Evolutionary conservation across 2,113 vertebrate genomes (phyloP).

Genomic region (Lamprotornis superbus): DNA sequence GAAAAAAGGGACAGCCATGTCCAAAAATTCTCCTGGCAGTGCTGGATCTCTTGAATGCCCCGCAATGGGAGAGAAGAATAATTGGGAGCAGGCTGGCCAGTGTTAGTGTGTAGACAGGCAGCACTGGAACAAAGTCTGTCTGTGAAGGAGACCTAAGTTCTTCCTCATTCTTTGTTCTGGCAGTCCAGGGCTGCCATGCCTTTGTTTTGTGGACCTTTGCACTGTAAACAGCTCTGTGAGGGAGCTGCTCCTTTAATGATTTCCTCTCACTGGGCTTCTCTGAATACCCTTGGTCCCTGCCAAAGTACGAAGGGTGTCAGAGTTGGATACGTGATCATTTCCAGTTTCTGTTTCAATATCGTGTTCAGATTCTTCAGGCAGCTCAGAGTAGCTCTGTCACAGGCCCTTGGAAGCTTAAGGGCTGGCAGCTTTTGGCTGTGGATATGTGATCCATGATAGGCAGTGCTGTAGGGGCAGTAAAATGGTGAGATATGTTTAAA

Average conservation of each 20-base stretch:
- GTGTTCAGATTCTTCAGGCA: not conserved
- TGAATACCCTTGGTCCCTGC: not conserved
- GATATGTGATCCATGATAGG: not conserved
- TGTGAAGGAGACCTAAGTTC: fast-evolving
- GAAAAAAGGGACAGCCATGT: not conserved
- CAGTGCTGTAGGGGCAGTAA: not conserved
- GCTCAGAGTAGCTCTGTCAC: not conserved
- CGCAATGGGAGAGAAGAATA: not conserved
- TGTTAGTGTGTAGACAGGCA: not conserved
- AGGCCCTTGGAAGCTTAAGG: fast-evolving
- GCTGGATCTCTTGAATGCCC: not conserved
- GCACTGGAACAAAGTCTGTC: not conserved
- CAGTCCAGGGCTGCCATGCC: not conserved
- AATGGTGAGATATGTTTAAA: not conserved
- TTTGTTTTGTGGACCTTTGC: not conserved
- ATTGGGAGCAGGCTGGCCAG: not conserved
- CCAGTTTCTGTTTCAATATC: not conserved
- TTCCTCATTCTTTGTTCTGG: not conserved
- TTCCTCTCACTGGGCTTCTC: not conserved
- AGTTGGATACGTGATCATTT: not conserved
- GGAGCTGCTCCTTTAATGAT: not conserved
- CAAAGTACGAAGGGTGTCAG: not conserved
- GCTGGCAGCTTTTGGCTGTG: not conserved
- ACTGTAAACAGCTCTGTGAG: not conserved
- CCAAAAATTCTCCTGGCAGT: not conserved